Evolutionary conservation across 2,888 invertebrate genomes (phyloP).

Genomic region (Zaprionus obscuricornis): DNA sequence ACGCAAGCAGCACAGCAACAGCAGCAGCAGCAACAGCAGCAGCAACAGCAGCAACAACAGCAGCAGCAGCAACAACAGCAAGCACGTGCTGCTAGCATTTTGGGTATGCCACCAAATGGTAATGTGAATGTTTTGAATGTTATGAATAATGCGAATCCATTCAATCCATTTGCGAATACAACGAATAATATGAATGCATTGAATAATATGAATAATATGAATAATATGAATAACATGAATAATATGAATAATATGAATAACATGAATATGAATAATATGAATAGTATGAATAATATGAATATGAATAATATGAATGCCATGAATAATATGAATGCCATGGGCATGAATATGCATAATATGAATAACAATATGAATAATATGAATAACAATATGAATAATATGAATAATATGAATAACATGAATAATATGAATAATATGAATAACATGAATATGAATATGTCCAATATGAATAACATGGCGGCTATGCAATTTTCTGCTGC

Average conservation of each 20-base stretch:
- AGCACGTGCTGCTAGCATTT: slow-evolving; percentile 31
- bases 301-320: slow-evolving; percentile 24
- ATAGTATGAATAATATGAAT: slow-evolving; percentile 28
- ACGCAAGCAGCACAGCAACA: slow-evolving; percentile 8
- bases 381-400: slow-evolving; percentile 60
- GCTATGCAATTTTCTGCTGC: no score
- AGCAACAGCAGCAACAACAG: no score
- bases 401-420: slow-evolving; percentile 5
- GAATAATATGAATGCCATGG: slow-evolving; percentile 28
- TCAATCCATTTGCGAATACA: slow-evolving; percentile 63
- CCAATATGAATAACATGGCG: slow-evolving; percentile 25
- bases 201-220: slow-evolving; percentile 23
- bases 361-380: slow-evolving; percentile 64
- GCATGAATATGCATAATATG: slow-evolving; percentile 27
- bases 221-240: slow-evolving; percentile 27
- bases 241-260: slow-evolving; percentile 23
- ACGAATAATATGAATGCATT: slow-evolving; percentile 9
- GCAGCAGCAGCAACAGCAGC: no score
- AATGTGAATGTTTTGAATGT: slow-evolving; percentile 31
- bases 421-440: slow-evolving; percentile 26
- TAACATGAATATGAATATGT: slow-evolving; percentile 21
- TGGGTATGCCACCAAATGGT: slow-evolving; percentile 41
- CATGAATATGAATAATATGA: slow-evolving; percentile 27
- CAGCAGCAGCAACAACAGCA: no score
- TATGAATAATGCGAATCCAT: slow-evolving; percentile 59